These are phyloP conservation scores for Lucilia cuprina DNA, from an alignment of 1,140 invertebrate species.

Conservation along the genomic window DNA sequence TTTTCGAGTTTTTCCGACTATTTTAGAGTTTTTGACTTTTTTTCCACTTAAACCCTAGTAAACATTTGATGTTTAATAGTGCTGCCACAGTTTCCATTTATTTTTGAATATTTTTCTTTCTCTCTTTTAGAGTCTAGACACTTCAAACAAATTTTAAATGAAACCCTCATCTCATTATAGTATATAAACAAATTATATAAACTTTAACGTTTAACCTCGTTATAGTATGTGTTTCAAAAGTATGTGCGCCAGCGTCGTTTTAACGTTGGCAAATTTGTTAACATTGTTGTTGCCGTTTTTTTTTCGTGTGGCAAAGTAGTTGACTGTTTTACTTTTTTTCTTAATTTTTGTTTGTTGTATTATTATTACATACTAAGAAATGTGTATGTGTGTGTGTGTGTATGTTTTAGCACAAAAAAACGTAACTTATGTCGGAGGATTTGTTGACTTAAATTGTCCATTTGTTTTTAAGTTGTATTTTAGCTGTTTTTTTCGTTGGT, in stretches of 20 bases:
- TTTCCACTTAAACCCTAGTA: no score
- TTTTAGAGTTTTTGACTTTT: no score
- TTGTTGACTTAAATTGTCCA: slow-evolving; percentile 14
- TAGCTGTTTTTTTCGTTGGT: neutral
- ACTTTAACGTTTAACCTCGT: neutral
- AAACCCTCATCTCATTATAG: no score
- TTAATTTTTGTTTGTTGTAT: neutral
- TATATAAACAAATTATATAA: no score
- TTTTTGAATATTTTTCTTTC: no score
- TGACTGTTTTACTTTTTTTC: neutral
- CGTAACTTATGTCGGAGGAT: slow-evolving; percentile 1
- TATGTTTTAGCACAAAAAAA: neutral
- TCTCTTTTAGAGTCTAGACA: no score
- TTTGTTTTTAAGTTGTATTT: neutral
- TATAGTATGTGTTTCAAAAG: neutral
- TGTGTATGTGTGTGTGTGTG: neutral
- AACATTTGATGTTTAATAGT: no score
- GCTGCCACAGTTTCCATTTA: no score
- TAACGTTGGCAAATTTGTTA: slow-evolving; percentile 15
- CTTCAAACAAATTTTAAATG: no score
- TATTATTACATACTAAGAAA: slow-evolving; percentile 8
- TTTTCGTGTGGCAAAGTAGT: neutral
- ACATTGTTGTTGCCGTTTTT: slow-evolving; percentile 8
- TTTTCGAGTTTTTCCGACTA: no score
- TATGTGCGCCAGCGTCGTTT: neutral